Evolutionary conservation across 2,888 invertebrate species (phyloP).

Genomic region (Drosophila rellima): DNA sequence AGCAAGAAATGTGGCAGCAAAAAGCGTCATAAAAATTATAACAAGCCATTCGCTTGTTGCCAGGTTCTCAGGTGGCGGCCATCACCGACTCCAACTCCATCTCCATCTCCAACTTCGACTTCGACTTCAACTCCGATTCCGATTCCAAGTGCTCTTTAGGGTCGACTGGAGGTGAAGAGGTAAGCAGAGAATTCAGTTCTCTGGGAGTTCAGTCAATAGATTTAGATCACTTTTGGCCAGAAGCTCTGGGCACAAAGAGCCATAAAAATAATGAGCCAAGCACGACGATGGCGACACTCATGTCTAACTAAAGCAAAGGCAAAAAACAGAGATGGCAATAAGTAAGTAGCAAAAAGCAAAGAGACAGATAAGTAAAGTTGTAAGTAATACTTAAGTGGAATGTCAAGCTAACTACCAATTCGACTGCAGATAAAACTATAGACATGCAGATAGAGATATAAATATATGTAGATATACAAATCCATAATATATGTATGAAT

Average conservation of each 20-base stretch:
- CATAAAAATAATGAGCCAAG: conserved; percentile 75
- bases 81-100: conserved; percentile 18
- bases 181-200: conserved; percentile 25
- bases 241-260: conserved; percentile 59
- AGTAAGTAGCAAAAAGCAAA: conserved; percentile 12
- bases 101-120: conserved; percentile 11
- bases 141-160: conserved; percentile 1
- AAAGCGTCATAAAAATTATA: conserved; percentile 72
- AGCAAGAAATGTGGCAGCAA: conserved; percentile 67
- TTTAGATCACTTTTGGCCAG: conserved; percentile 72
- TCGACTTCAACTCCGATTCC: background rate
- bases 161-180: background rate
- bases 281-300: conserved; percentile 76
- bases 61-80: conserved; percentile 69
- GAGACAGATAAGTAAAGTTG: conserved; percentile 8
- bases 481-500: background rate
- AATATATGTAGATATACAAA: conserved; percentile 5
- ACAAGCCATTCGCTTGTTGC: conserved; percentile 68
- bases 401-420: conserved; percentile 12
- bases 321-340: conserved; percentile 26
- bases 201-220: conserved; percentile 73
- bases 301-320: conserved; percentile 46
- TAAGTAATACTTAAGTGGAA: conserved; percentile 21
- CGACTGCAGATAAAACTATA: conserved; percentile 25
- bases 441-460: conserved; percentile 6